These are phyloP conservation scores for Andrena praecox DNA, from an alignment of 2,888 invertebrate species.

Conservation along the genomic window DNA sequence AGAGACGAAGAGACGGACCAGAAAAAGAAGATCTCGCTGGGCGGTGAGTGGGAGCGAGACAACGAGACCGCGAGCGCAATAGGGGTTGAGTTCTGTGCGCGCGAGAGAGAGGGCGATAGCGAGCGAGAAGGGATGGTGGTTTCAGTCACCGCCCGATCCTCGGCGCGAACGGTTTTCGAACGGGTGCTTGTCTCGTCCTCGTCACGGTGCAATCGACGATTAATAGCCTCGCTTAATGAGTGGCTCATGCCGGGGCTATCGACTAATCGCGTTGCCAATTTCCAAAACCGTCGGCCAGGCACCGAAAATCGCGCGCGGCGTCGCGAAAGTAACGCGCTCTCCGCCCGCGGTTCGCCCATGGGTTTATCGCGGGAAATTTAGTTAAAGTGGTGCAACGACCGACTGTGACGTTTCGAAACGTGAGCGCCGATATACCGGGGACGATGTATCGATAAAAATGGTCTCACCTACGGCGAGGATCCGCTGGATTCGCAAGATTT, in stretches of 20 bases:
- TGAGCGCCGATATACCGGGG: background rate
- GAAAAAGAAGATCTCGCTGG: slow-evolving; percentile 47
- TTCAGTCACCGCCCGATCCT: slow-evolving; percentile 84
- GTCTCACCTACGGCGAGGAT: background rate
- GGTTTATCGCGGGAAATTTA: background rate
- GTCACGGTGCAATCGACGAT: slow-evolving; percentile 38
- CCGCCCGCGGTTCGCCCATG: background rate
- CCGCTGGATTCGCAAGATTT: background rate
- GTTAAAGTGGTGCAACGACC: slow-evolving; percentile 21
- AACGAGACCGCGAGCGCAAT: slow-evolving; percentile 25
- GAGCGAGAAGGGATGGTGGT: slow-evolving; percentile 68
- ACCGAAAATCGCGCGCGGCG: background rate
- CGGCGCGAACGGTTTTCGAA: slow-evolving; percentile 81
- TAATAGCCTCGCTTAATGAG: slow-evolving; percentile 44
- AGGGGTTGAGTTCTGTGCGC: slow-evolving; percentile 46
- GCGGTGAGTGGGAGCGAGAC: slow-evolving; percentile 32
- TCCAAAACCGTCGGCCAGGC: background rate
- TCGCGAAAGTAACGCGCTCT: too few species aligned
- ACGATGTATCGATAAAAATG: background rate
- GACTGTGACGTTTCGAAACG: background rate
- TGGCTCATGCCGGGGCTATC: slow-evolving; percentile 11
- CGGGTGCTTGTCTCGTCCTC: slow-evolving; percentile 57
- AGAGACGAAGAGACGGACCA: slow-evolving; percentile 31
- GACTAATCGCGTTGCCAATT: background rate
- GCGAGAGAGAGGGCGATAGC: slow-evolving; percentile 60